Evolutionary conservation across 2,888 invertebrate genomes (phyloP), one percentile per base, ranked within the genome.

Genomic region (Callimorpha dominula): DNA sequence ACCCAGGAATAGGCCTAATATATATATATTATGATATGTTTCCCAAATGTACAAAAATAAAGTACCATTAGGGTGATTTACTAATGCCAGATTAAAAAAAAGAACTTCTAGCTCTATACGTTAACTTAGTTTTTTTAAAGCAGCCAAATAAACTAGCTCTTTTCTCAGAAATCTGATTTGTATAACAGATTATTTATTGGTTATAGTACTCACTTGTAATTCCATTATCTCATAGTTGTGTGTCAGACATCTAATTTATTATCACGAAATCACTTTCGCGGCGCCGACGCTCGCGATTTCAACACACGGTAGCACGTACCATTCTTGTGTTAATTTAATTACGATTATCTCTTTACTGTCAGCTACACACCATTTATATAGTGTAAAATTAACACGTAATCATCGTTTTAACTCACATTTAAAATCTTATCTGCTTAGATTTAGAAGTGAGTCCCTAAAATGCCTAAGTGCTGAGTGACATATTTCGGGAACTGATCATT

Each of bases 241-340:
- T 85, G 86, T 86, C 82, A 82, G 78, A 52, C 77, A 74, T 78
- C 76, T 85, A 87, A 88, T 89, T 87, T 88, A 88, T 88, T 85
- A 87, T 87, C 84, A 74, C 68, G 73, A 75, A 82, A 85, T 86
- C 82, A 85, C 85, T 87, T 89, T 87, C 85, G 75, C 83, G 73
- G 76, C 76, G 74, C 79, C 78, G 75, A 77, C 71, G 71, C 64
- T 65, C 57, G 75, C 78, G 69, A 73, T 72, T 64, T 72, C 71
- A 68, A 73, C 77, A 72, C 78, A 80, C 80, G 79, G 69, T 52
- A 74, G 71, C 80, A 79, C 78, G 79, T 85, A 81, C 83, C 85
- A 80, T 80, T 84, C 81, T 84, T 81, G 83, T 82, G 84, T 85
- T 86, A 84, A 84, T 83, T 84, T 78, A 82, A 85, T 88, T 86